phyloP scores from a whole-genome alignment of 2,888 invertebrate genomes.

The Melitaea athalia region DNA sequence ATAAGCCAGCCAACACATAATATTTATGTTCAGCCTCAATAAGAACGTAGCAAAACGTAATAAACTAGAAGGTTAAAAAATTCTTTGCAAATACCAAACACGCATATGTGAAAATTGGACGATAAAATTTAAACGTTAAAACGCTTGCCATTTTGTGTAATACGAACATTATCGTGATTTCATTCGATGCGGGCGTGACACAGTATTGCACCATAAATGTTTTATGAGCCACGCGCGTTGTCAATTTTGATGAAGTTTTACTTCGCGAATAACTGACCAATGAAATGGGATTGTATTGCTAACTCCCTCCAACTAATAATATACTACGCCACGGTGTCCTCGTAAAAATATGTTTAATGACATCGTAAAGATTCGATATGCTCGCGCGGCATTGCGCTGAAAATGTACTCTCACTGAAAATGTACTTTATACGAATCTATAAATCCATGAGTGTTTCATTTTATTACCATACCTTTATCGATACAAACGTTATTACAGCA shows the following conservation, averaged over 20 bases:
- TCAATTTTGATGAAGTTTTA: constrained; percentile 65
- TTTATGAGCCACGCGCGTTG: constrained; percentile 66
- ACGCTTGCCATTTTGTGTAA: constrained; percentile 46
- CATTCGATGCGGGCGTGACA: constrained; percentile 51
- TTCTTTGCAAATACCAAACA: constrained; percentile 17
- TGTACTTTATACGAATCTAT: constrained; percentile 58
- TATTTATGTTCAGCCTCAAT: neutral
- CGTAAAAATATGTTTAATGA: constrained; percentile 82
- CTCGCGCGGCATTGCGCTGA: constrained; percentile 62
- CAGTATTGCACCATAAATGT: constrained; percentile 57
- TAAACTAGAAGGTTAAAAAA: neutral
- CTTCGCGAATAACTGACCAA: constrained; percentile 68
- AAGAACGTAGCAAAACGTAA: neutral
- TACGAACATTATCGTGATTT: constrained; percentile 51
- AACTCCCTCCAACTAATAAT: constrained; percentile 67
- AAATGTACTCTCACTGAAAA: constrained; percentile 62
- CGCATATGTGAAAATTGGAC: constrained; percentile 26
- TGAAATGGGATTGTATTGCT: constrained; percentile 59
- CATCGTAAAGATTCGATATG: constrained; percentile 77
- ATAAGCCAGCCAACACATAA: neutral
- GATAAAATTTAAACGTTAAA: constrained; percentile 37
- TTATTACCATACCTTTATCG: constrained; percentile 65
- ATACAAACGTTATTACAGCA: constrained; percentile 42
- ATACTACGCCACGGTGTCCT: constrained; percentile 72
- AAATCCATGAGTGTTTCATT: constrained; percentile 69